phyloP scores from a whole-genome alignment of 2,797 vertebrate genomes.

The Myotis myotis region DNA sequence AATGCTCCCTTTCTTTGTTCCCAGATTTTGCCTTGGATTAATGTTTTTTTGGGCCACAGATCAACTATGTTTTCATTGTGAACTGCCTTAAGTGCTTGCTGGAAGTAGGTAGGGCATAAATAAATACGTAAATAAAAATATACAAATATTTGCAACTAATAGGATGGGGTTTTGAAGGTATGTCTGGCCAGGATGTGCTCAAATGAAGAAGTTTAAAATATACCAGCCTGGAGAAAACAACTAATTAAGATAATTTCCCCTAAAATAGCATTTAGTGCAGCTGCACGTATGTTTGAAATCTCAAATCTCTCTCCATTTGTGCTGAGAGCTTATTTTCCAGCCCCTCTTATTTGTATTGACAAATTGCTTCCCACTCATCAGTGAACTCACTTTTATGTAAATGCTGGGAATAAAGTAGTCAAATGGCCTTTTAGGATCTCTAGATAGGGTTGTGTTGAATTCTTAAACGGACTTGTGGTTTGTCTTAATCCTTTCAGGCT shows the following conservation, averaged over 20 bases:
- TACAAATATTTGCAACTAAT: background rate
- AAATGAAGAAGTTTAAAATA: background rate
- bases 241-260: background rate
- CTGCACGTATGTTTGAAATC: background rate
- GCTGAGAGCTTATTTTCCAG: constrained; percentile 22
- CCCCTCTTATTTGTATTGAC: constrained; percentile 8
- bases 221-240: background rate
- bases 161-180: background rate
- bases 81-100: background rate
- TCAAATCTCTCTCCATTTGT: background rate
- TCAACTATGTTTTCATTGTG: constrained; percentile 1
- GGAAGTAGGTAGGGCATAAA: background rate
- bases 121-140: background rate
- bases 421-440: background rate
- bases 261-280: background rate
- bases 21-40: background rate
- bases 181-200: background rate
- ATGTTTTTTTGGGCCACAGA: background rate
- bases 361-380: background rate
- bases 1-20: background rate
- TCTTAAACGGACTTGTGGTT: background rate
- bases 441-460: background rate
- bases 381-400: background rate
- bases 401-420: background rate
- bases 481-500: background rate